Evolutionary conservation across 2,113 vertebrate species (phyloP).

Genomic region (Heterotis niloticus): DNA sequence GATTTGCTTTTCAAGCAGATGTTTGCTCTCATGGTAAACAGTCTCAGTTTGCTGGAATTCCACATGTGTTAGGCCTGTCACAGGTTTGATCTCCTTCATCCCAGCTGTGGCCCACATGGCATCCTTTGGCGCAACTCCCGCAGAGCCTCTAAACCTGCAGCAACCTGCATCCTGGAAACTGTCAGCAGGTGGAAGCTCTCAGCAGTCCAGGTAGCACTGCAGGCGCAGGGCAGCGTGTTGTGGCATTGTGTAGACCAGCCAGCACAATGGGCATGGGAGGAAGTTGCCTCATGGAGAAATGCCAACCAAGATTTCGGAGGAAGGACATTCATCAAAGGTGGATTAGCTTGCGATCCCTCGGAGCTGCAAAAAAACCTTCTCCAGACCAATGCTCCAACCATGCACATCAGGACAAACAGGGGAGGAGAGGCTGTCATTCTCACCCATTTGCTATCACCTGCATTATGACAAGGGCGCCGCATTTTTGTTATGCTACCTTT

Average conservation of each 20-base stretch:
- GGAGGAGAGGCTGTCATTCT: not conserved
- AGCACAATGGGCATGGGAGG: too few relatives aligned
- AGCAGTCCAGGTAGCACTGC: too few relatives aligned
- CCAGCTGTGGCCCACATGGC: not conserved
- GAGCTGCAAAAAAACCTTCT: constrained; percentile 43
- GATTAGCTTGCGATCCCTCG: constrained; percentile 48
- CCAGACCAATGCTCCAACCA: not conserved
- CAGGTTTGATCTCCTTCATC: not conserved
- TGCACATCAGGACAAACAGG: not conserved
- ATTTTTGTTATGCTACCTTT: too few relatives aligned
- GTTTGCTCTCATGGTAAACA: constrained; percentile 15
- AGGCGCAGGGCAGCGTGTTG: too few relatives aligned
- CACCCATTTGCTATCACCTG: too few relatives aligned
- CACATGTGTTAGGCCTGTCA: not conserved
- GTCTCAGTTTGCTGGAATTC: constrained; percentile 33
- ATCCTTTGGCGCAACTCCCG: not conserved
- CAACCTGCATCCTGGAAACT: too few relatives aligned
- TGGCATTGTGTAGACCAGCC: too few relatives aligned
- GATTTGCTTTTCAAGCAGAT: not conserved
- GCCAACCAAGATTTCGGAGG: too few relatives aligned
- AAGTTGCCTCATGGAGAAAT: not conserved
- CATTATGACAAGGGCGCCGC: too few relatives aligned
- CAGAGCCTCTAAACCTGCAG: not conserved
- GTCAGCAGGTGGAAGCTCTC: too few relatives aligned
- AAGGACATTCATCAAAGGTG: constrained; percentile 40